Percentiles rank a stretch among this genome's conserved stretches.
These are phyloP conservation scores for Laupala kohalensis DNA, from an alignment of 1,140 invertebrate species.

Conservation along the genomic window DNA sequence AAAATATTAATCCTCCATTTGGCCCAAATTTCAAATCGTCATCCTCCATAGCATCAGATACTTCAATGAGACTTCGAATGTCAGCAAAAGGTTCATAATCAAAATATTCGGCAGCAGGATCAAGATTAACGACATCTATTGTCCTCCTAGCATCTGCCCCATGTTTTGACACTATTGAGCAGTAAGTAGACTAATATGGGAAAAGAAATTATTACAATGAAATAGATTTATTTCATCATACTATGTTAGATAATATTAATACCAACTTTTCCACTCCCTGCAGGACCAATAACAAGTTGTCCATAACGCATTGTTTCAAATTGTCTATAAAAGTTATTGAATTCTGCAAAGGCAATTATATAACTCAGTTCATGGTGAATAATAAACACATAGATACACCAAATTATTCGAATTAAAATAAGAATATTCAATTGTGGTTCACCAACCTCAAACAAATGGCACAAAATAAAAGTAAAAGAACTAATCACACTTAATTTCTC, in stretches of 20 bases:
- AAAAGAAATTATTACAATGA: slow-evolving; percentile 13
- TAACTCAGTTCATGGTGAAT: too few relatives aligned
- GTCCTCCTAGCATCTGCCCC: slow-evolving; percentile 55
- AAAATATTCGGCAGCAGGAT: slow-evolving; percentile 95
- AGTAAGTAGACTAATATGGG: slow-evolving; percentile 78
- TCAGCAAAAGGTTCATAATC: slow-evolving; percentile 79
- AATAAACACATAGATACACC: too few relatives aligned
- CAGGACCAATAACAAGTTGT: slow-evolving; percentile 90
- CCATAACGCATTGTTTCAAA: slow-evolving; percentile 71
- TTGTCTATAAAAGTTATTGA: too few relatives aligned
- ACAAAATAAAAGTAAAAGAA: too few relatives aligned
- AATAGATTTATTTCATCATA: not conserved
- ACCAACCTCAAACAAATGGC: too few relatives aligned
- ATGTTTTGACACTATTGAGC: slow-evolving; percentile 75
- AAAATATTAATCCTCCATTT: slow-evolving; percentile 94
- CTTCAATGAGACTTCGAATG: slow-evolving; percentile 82
- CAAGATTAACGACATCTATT: slow-evolving; percentile 86
- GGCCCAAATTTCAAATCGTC: slow-evolving; percentile 89
- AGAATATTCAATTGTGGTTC: too few relatives aligned
- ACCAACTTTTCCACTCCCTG: slow-evolving; percentile 85
- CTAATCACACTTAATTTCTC: too few relatives aligned
- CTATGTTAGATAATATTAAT: slow-evolving; percentile 14
- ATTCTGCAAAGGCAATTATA: too few relatives aligned
- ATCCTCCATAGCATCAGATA: slow-evolving; percentile 96
- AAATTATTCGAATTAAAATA: too few relatives aligned